Base-by-base conservation (phyloP, 1,140 invertebrate species). In the Philotrypesis tridentata region DNA sequence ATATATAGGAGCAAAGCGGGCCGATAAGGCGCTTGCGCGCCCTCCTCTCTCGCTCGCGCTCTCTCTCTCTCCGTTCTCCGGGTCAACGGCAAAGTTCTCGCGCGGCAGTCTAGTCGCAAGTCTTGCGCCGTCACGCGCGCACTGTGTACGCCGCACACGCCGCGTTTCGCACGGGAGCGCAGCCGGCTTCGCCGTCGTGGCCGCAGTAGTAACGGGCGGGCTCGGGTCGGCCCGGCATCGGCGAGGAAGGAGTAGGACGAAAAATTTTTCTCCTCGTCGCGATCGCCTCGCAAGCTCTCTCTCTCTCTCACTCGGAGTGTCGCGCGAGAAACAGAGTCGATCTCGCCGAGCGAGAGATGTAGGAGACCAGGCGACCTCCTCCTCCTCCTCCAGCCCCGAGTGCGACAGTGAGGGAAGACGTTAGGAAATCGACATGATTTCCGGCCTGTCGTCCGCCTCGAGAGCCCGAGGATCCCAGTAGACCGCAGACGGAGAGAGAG, bases 51-150 rank as follows among this genome's bases (percentile, higher is more conserved):
- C 48, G 2, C 25, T 14, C 7, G 2, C 29, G 25, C 67, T 68
- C 67, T 23, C 29, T 4, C 43, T 2, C 43, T 5, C 43, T 48
- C 12, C 11, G 21, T n/a, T 70, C 68, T 37, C 72, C 72, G 72
- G 72, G 72, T 74, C 72, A 74, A 74, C 72, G 72, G 72, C 72
- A 60, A 74, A 74, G 48, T 33, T 33, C 67, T 33, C 48, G n/a
- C 70, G 33, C 70, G n/a, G 37, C 70, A n/a, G 23, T 9, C 65
- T 27, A 68, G 65, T 70, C 33, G 33, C 70, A 9, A 72, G 70
- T 72, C 70, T 72, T 43, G 70, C 70, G 70, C 29, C 37, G 43
- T 60, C 40, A 37, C 31, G 29, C 31, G 67, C 27, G 31, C 67
- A 17, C 65, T n/a, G 33, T 37, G 33, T 37, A 5, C 9, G 4